Conservation (phyloP, 37 sponge, comb jelly and placozoan species). For the Hexactinellida sp. region DNA sequence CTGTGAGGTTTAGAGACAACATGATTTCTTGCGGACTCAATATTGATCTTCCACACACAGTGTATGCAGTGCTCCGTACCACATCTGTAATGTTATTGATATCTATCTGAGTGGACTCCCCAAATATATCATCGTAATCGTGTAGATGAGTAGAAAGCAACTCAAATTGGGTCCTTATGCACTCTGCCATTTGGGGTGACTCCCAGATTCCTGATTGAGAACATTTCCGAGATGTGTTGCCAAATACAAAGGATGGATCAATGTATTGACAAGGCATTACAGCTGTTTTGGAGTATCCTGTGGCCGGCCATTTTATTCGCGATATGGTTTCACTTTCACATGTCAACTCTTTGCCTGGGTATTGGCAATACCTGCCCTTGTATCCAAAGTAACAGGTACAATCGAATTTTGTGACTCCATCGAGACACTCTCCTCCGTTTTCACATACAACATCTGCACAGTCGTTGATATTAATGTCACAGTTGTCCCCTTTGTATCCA, state of each 20-base stretch:
- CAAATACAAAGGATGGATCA: not conserved
- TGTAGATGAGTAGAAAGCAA: not conserved
- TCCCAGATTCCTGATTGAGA: not conserved
- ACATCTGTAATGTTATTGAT: not conserved
- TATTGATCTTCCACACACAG: not conserved
- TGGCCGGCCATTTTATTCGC: not conserved
- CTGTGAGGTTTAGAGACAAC: not conserved
- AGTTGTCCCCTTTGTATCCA: slow-evolving; percentile 17
- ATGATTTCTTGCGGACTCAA: not conserved
- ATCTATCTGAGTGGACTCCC: not conserved
- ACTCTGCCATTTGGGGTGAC: not conserved
- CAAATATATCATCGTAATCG: not conserved
- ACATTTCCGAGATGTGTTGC: not conserved
- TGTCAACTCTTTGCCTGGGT: not conserved
- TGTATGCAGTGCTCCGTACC: not conserved
- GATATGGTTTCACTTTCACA: slow-evolving; percentile 7
- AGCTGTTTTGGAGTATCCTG: not conserved
- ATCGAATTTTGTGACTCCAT: slow-evolving; percentile 6
- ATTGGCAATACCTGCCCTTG: slow-evolving; percentile 11
- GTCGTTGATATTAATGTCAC: slow-evolving; percentile 19
- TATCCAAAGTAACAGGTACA: slow-evolving; percentile 18
- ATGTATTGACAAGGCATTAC: slow-evolving; percentile 16
- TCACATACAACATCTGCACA: slow-evolving; percentile 16
- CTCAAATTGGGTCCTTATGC: not conserved
- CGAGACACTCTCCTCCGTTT: slow-evolving; percentile 21